Percentiles rank a stretch among this genome's conserved stretches.
Conservation (phyloP, 2,797 vertebrate genomes). For the Perodicticus potto region DNA sequence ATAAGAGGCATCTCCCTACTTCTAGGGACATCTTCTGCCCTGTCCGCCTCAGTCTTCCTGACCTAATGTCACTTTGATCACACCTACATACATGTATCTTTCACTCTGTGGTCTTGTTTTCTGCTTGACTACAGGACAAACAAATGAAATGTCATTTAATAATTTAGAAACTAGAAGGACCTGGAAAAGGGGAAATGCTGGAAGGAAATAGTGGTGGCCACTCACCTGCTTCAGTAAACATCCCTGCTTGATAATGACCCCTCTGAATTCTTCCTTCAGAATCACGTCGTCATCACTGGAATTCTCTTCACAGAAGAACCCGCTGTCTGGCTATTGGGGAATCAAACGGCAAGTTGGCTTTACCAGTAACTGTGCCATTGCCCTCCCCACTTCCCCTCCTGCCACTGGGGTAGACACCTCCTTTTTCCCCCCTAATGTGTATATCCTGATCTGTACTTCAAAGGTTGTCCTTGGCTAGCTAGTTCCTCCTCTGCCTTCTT, state of each 20-base stretch:
- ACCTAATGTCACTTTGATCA: background rate
- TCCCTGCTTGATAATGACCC: conserved; percentile 96
- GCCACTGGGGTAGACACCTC: background rate
- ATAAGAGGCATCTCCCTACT: background rate
- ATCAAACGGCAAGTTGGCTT: conserved; percentile 35
- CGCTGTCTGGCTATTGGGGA: conserved; percentile 94
- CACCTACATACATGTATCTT: background rate
- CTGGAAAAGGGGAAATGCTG: background rate
- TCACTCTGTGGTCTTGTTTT: background rate
- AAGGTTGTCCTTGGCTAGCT: background rate
- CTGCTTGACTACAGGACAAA: background rate
- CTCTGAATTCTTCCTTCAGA: conserved; percentile 96
- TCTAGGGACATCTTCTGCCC: background rate
- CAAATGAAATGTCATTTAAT: background rate
- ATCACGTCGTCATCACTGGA: conserved; percentile 97
- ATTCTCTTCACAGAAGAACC: conserved; percentile 98
- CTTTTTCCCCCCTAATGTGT: background rate
- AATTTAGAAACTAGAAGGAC: background rate
- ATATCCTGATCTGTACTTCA: background rate
- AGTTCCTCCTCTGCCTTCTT: background rate
- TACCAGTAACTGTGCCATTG: background rate
- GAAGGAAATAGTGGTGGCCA: background rate
- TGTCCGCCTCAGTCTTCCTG: background rate
- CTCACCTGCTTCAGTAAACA: conserved; percentile 97
- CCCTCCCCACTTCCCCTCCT: background rate